These are phyloP conservation scores for Chlorodrepanis virens DNA, from an alignment of 2,113 vertebrate species.

Conservation along the genomic window DNA sequence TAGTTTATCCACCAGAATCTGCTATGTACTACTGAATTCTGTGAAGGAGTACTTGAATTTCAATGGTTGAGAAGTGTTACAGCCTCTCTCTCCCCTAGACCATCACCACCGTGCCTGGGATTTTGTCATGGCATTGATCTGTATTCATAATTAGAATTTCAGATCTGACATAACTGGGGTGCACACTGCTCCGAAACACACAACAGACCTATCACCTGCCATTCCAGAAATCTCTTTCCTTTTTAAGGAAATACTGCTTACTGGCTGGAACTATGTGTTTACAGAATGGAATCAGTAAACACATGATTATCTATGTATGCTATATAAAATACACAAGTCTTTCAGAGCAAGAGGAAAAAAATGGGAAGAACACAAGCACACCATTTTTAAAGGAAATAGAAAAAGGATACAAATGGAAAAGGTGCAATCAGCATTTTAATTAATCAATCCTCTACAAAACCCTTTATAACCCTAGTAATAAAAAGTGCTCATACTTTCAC, in stretches of 20 bases:
- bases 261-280: background rate
- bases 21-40: background rate
- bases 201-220: background rate
- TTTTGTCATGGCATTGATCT: background rate
- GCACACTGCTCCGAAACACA: background rate
- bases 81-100: background rate
- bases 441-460: background rate
- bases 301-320: background rate
- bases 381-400: background rate
- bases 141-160: background rate
- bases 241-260: background rate
- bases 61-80: background rate
- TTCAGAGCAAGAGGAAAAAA: background rate
- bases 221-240: background rate
- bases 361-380: background rate
- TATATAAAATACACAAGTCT: background rate
- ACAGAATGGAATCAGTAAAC: background rate
- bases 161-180: background rate
- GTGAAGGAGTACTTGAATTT: background rate
- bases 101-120: background rate
- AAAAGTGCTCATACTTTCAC: background rate
- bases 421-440: background rate
- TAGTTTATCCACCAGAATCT: background rate
- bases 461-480: background rate
- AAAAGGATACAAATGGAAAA: background rate